A percentile compares a stretch with the other conserved stretches of the same genome.
Evolutionary conservation across 2,888 invertebrate genomes (phyloP).

Genomic region (Mellilla xanthometata): DNA sequence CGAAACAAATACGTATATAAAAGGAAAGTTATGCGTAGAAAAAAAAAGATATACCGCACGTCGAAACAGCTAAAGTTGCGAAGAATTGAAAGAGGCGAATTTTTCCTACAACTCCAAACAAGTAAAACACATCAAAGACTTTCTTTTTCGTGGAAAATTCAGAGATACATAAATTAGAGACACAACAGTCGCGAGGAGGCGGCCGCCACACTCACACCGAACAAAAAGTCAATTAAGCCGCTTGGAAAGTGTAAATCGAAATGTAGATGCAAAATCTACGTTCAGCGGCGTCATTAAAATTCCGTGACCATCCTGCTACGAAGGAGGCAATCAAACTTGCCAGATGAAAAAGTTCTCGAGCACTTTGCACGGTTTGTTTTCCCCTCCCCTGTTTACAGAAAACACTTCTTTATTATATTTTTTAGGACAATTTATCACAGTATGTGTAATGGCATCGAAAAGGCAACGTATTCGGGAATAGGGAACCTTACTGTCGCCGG

Average conservation of each 20-base stretch:
- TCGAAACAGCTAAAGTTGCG: background rate
- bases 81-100: background rate
- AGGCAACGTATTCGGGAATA: conserved; percentile 41
- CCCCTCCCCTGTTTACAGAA: conserved; percentile 37
- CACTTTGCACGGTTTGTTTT: conserved; percentile 30
- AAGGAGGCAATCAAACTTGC: conserved; percentile 62
- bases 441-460: conserved; percentile 40
- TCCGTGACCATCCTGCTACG: conserved; percentile 37
- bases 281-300: conserved; percentile 49
- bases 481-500: conserved; percentile 41
- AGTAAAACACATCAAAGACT: conserved; percentile 6
- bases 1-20: background rate
- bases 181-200: conserved; percentile 3
- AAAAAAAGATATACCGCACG: background rate
- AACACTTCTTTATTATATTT: conserved; percentile 52
- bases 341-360: conserved; percentile 57
- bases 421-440: conserved; percentile 56
- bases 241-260: conserved; percentile 20
- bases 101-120: background rate
- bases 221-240: conserved; percentile 28
- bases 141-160: background rate
- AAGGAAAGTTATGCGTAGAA: background rate
- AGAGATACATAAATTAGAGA: conserved; percentile 11
- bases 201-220: conserved; percentile 1
- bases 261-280: conserved; percentile 21